A percentile compares a stretch with the other conserved stretches of the same genome.
Conservation (phyloP, 2,113 vertebrate genomes). For the Aptenodytes patagonicus region DNA sequence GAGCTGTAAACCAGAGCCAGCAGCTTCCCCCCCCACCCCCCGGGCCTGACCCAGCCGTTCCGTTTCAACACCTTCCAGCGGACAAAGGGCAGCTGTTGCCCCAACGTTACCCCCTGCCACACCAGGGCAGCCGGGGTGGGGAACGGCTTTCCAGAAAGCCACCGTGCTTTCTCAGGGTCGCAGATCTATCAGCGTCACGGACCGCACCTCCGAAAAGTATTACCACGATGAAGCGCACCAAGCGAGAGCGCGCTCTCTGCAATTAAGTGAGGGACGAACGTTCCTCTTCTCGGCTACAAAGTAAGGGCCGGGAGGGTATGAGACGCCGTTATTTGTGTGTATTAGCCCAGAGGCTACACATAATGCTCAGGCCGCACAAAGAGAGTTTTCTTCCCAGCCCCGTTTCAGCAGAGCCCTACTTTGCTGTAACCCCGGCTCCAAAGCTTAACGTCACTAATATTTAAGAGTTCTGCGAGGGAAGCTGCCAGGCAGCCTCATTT, state of each 20-base stretch:
- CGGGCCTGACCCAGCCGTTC: not conserved
- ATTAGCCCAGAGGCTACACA: not conserved
- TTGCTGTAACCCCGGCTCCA: not conserved
- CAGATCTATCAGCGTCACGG: not conserved
- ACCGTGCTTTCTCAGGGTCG: not conserved
- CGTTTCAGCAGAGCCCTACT: not conserved
- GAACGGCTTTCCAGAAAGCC: not conserved
- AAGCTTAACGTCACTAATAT: not conserved
- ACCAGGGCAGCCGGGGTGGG: not conserved
- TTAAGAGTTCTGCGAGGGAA: not conserved
- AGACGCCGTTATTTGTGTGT: not conserved
- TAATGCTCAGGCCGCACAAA: not conserved
- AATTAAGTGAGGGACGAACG: not conserved
- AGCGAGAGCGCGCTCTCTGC: not conserved
- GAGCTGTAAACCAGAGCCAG: not conserved
- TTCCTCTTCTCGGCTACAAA: not conserved
- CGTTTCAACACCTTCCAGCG: not conserved
- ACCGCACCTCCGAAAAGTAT: not conserved
- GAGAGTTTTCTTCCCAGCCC: slow-evolving; percentile 9
- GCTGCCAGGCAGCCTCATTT: slow-evolving; percentile 54
- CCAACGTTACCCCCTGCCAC: not conserved
- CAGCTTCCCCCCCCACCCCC: not conserved
- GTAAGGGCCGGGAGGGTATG: not conserved
- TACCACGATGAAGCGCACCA: not conserved
- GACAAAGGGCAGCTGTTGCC: not conserved